phyloP scores from a whole-genome alignment of 2,113 vertebrate genomes.

The Pterocles burchelli region DNA sequence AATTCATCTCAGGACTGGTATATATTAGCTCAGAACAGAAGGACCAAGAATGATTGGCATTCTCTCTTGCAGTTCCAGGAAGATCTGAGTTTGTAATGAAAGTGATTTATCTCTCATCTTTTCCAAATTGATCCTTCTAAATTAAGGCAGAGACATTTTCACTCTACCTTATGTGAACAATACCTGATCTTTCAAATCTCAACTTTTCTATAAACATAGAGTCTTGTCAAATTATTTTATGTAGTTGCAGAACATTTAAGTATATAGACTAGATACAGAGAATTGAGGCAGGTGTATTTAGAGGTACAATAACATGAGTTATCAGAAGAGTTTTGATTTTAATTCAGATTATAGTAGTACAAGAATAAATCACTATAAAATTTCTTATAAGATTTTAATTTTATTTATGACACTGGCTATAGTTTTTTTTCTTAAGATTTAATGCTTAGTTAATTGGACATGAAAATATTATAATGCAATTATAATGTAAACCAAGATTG shows the following conservation, averaged over 20 bases:
- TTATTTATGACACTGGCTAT: not conserved
- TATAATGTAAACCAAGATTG: not conserved
- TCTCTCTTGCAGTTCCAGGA: not conserved
- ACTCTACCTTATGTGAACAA: constrained; percentile 33
- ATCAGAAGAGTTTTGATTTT: not conserved
- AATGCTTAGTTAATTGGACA: not conserved
- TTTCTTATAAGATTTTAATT: not conserved
- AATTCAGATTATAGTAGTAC: not conserved
- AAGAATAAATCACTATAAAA: not conserved
- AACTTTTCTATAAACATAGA: constrained; percentile 23
- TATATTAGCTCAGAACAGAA: constrained; percentile 47
- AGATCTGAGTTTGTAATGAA: constrained; percentile 54
- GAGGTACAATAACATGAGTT: not conserved
- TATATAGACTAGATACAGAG: not conserved
- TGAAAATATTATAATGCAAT: not conserved
- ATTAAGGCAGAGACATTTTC: constrained; percentile 63
- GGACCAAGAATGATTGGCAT: constrained; percentile 39
- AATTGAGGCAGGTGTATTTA: not conserved
- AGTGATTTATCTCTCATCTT: constrained; percentile 61
- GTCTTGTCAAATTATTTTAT: constrained; percentile 13
- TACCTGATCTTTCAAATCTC: constrained; percentile 35
- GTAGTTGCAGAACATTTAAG: constrained; percentile 23
- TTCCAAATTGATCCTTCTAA: constrained; percentile 55
- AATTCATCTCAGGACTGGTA: constrained; percentile 55
- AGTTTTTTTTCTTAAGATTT: not conserved